Base-by-base conservation (phyloP, 2,113 vertebrate species). In the Dryoscopus gambensis region DNA sequence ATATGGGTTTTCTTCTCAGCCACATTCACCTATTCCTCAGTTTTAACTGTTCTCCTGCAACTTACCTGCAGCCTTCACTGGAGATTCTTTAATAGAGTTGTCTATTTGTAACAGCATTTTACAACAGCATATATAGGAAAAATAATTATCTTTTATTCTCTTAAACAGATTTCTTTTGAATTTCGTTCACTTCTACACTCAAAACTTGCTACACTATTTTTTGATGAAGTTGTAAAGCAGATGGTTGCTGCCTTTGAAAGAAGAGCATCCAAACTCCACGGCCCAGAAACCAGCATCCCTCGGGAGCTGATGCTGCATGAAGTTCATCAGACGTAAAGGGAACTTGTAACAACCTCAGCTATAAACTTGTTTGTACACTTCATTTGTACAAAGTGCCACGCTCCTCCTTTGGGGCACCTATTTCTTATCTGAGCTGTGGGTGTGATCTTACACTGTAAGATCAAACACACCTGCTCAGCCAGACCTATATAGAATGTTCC, bases 211-310 rank as follows among this genome's bases (percentile, higher is more conserved):
- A 98, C 99, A 0, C 85, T 99, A 15, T 99, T 99, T 98, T 99
- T 99, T 9, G 99, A 99, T 39, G 99, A 99, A 98, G 99, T 99
- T 67, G 99, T 99, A 67, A 99, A 99, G 97, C 98, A 99, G 97
- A 99, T 99, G 98, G 99, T 99, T 6, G 98, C 98, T 7, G 99
- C 99, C 19, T 99, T 99, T 84, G 99, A 99, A 97, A 98, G 98
- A 57, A 98, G 98, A 76, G 98, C 99, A 22, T 91, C 97, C 95
- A 98, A 98, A 56, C 68, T 99, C 5, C 98, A 99, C 1, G 99
- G 99, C 21, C 98, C 98, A 14, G 99, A 99, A 98, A 99, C 99
- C 39, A 95, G 25, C 84, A 99, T 99, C 96, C 99, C 99, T 23
- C 98, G 98, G 11, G 99, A 99, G 91, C 97, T 99, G 67, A 99